Percentiles rank a stretch among this genome's conserved stretches.
These are phyloP conservation scores for Penelope pileata DNA, from an alignment of 2,113 vertebrate genomes.

Conservation along the genomic window DNA sequence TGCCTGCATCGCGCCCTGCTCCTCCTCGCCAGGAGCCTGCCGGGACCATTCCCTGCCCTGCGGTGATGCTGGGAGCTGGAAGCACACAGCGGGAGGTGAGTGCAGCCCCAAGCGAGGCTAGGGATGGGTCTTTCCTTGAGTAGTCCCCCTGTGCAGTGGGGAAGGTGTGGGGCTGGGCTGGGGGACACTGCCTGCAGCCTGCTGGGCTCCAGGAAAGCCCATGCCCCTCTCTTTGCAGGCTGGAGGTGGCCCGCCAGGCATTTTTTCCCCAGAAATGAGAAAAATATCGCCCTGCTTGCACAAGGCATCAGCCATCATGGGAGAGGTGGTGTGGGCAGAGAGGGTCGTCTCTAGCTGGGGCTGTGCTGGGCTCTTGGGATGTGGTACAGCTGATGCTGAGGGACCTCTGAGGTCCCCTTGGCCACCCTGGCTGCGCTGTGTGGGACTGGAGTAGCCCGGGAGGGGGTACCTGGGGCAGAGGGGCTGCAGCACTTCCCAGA, in stretches of 20 bases:
- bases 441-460: too few relatives aligned
- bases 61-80: neutral
- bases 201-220: neutral
- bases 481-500: neutral
- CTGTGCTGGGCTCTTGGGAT: neutral
- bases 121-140: neutral
- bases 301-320: neutral
- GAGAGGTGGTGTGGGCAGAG: neutral
- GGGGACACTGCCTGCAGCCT: too few relatives aligned
- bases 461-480: neutral
- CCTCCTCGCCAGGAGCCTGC: neutral
- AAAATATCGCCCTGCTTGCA: fast-evolving
- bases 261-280: neutral
- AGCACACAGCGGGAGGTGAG: slow-evolving; percentile 3
- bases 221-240: neutral
- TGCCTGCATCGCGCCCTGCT: fast-evolving
- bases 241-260: neutral
- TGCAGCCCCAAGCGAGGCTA: neutral
- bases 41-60: neutral
- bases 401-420: neutral
- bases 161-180: neutral
- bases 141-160: fast-evolving
- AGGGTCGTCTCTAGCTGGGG: neutral
- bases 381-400: neutral
- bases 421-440: neutral